Conservation (phyloP, 2,888 invertebrate species). For the Agrenia bidenticulata region DNA sequence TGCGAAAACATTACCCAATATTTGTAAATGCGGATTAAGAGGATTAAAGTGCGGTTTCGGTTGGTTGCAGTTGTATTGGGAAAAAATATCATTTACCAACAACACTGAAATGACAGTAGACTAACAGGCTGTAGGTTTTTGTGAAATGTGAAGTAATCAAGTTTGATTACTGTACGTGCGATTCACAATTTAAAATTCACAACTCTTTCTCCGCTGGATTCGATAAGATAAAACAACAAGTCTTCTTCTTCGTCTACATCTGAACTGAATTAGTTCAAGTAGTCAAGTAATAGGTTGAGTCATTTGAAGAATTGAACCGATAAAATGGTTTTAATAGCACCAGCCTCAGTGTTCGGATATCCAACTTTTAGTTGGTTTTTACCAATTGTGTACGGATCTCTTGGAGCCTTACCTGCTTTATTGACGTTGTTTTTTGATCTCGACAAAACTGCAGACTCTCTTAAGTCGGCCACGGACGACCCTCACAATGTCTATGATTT, state of each 20-base stretch:
- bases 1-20: constrained; percentile 15
- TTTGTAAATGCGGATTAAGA: constrained; percentile 16
- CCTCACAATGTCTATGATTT: constrained; percentile 30
- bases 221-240: no score
- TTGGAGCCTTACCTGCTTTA: constrained; percentile 24
- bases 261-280: no score
- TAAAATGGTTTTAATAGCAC: constrained; percentile 29
- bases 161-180: no score
- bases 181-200: no score
- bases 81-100: no score
- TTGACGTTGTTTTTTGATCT: constrained; percentile 29
- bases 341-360: constrained; percentile 24
- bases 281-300: constrained; percentile 5
- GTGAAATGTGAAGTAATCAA: no score
- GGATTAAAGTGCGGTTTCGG: constrained; percentile 16
- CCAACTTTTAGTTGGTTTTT: constrained; percentile 32
- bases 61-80: neutral
- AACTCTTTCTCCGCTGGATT: no score
- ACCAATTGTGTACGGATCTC: constrained; percentile 24
- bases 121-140: no score
- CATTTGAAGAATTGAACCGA: no score
- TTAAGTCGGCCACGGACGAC: constrained; percentile 15
- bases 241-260: no score
- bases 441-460: constrained; percentile 35
- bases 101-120: no score